A percentile compares a stretch with the other conserved stretches of the same genome.
Evolutionary conservation across 2,797 vertebrate genomes (phyloP).

Genomic region (Manis crassicaudata): DNA sequence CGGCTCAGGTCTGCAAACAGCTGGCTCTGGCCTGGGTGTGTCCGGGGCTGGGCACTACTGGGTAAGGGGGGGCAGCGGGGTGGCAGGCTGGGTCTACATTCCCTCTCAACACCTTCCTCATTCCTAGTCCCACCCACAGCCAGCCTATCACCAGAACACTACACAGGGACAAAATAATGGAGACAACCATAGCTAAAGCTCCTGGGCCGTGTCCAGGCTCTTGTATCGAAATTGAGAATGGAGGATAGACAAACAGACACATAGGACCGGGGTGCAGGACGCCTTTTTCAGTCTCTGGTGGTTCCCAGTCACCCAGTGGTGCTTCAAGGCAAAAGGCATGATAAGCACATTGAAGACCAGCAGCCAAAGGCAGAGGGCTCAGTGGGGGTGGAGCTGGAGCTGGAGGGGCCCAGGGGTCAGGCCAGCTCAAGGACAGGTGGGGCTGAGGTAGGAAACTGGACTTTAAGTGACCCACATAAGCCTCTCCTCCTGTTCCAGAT

Average conservation of each 20-base stretch:
- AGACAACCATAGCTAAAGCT: neutral
- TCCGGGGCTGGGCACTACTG: neutral
- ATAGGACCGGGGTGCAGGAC: neutral
- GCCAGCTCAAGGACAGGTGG: neutral
- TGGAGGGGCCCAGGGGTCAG: neutral
- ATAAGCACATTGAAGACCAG: neutral
- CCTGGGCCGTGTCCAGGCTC: neutral
- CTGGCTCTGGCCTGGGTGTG: neutral
- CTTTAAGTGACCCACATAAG: neutral
- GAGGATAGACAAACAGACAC: neutral
- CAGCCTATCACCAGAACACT: neutral
- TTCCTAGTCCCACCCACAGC: neutral
- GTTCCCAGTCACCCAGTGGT: neutral
- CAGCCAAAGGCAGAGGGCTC: neutral
- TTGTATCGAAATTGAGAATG: neutral
- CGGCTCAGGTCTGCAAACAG: neutral
- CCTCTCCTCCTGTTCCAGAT: slow-evolving; percentile 35
- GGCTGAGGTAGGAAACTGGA: neutral
- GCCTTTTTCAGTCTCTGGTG: neutral
- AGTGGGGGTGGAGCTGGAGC: neutral
- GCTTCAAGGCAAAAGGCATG: neutral
- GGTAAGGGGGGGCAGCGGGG: neutral
- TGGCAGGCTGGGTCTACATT: neutral
- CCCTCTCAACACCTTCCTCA: neutral
- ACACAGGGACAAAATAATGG: neutral